Conservation (phyloP, 2,797 vertebrate genomes). For the Chromobotia macracanthus region DNA sequence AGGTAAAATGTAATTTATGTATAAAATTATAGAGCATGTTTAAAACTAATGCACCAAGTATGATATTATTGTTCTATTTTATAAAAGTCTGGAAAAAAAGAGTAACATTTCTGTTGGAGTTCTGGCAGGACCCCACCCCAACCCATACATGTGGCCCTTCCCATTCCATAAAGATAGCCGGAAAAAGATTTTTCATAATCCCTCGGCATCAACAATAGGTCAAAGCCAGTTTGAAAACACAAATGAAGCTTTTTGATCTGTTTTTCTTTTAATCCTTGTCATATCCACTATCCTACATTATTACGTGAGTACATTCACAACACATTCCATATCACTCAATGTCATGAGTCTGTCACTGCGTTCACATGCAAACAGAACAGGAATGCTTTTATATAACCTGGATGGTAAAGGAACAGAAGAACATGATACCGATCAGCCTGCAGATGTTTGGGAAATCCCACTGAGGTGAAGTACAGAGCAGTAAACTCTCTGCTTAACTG, state of each 20-base stretch:
- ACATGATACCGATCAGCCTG: background rate
- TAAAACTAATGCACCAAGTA: background rate
- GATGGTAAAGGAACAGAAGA: background rate
- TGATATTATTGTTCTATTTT: background rate
- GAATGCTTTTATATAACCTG: background rate
- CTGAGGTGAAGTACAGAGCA: slow-evolving; percentile 51
- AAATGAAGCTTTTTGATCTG: background rate
- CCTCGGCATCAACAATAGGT: background rate
- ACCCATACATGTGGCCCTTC: background rate
- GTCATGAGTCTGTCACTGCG: background rate
- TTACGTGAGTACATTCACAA: background rate
- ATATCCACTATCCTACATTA: background rate
- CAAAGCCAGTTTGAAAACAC: background rate
- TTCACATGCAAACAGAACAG: background rate
- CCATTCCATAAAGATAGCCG: background rate
- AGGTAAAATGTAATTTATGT: no score
- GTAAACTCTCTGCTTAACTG: slow-evolving; percentile 22
- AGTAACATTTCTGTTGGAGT: background rate
- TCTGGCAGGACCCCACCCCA: background rate
- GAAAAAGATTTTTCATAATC: no score
- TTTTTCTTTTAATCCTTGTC: background rate
- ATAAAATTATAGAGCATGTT: no score
- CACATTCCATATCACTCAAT: slow-evolving; percentile 7
- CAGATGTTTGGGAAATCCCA: slow-evolving; percentile 56
- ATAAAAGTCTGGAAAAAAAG: no score